These are phyloP conservation scores for Drosophila tripunctata DNA, from an alignment of 2,888 invertebrate species.

Conservation along the genomic window DNA sequence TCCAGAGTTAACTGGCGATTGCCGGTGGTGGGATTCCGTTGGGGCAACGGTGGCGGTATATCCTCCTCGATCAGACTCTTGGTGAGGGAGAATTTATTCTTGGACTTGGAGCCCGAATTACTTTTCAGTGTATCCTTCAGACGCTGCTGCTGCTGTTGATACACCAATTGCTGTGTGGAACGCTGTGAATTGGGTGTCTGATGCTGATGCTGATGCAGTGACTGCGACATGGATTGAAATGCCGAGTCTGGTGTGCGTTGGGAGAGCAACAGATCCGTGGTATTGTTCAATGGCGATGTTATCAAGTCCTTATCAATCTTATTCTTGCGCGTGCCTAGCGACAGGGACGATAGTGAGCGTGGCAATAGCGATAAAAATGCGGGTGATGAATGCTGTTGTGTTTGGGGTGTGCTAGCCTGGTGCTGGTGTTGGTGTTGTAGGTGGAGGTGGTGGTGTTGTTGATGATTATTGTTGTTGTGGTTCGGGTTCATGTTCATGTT, in stretches of 20 bases:
- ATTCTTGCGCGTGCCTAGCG: slow-evolving; percentile 83
- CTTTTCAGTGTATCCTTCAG: slow-evolving; percentile 76
- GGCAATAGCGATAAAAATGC: slow-evolving; percentile 84
- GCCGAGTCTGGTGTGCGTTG: slow-evolving; percentile 67
- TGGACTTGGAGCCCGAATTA: slow-evolving; percentile 66
- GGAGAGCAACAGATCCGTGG: slow-evolving; percentile 77
- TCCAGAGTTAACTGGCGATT: slow-evolving; percentile 76
- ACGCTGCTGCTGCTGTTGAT: slow-evolving; percentile 72
- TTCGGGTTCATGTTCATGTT: too few species aligned
- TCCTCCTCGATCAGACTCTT: slow-evolving; percentile 81
- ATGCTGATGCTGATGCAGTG: slow-evolving; percentile 60
- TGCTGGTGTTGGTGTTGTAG: slow-evolving; percentile 43
- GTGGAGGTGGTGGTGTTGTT: slow-evolving; percentile 56
- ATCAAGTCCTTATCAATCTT: slow-evolving; percentile 84
- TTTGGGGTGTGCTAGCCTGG: slow-evolving; percentile 78
- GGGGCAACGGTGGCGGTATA: slow-evolving; percentile 86
- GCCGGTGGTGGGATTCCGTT: slow-evolving; percentile 85
- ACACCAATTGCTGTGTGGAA: slow-evolving; percentile 47
- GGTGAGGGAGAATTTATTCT: slow-evolving; percentile 81
- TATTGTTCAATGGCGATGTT: slow-evolving; percentile 80
- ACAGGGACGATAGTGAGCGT: slow-evolving; percentile 84
- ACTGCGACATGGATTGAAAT: slow-evolving; percentile 72
- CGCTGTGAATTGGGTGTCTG: slow-evolving; percentile 59
- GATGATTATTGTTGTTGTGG: slow-evolving; percentile 65
- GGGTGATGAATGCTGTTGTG: slow-evolving; percentile 80